These are phyloP conservation scores for Cheilosia soror DNA, from an alignment of 2,888 invertebrate genomes.

Conservation along the genomic window DNA sequence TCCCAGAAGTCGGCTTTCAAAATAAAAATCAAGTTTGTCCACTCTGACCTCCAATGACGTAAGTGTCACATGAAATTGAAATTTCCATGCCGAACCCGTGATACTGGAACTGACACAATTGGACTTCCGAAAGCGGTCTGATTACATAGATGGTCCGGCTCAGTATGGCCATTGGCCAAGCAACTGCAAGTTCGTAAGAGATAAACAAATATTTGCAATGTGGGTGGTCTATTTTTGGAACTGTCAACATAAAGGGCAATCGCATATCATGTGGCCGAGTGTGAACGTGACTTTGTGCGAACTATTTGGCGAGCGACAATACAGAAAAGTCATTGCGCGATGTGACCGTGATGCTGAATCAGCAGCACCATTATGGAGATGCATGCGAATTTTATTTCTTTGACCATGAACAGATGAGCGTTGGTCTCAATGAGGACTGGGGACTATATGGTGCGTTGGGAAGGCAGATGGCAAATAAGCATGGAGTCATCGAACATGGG, in stretches of 20 bases:
- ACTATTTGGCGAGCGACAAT: too few relatives aligned
- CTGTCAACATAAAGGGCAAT: not conserved
- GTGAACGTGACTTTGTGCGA: too few relatives aligned
- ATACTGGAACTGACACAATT: conserved; percentile 41
- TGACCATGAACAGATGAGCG: too few relatives aligned
- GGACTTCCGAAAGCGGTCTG: conserved; percentile 51
- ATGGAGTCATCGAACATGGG: too few relatives aligned
- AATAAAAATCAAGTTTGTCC: conserved; percentile 22
- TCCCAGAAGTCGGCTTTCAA: conserved; percentile 16
- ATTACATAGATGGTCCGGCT: not conserved
- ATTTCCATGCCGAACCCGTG: conserved; percentile 22
- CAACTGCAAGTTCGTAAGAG: not conserved
- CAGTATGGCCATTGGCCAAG: not conserved
- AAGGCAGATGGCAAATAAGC: too few relatives aligned
- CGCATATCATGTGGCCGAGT: too few relatives aligned
- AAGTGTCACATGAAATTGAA: conserved; percentile 50
- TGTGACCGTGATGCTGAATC: too few relatives aligned
- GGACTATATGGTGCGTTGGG: too few relatives aligned
- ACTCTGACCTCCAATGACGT: conserved; percentile 41
- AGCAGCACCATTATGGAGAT: too few relatives aligned
- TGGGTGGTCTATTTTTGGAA: not conserved
- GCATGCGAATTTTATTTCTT: too few relatives aligned
- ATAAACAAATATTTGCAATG: not conserved
- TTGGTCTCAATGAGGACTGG: too few relatives aligned
- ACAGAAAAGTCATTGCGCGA: too few relatives aligned